Conservation (phyloP, 2,888 invertebrate species). For the Caenorhabditis japonica region DNA sequence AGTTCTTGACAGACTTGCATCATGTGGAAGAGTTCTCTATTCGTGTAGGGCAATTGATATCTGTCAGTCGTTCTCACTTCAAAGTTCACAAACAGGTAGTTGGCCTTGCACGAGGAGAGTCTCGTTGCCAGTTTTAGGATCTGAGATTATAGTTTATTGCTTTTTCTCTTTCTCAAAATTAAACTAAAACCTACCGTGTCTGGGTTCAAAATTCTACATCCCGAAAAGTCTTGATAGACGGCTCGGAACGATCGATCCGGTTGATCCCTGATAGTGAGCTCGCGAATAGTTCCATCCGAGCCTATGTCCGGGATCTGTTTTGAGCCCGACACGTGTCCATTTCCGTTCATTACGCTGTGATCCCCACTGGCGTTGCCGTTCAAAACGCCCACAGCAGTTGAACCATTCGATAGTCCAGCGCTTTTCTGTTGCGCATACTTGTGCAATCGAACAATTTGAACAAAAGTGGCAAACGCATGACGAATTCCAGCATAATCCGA, state of each 20-base stretch:
- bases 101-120: conserved; percentile 71
- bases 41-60: conserved; percentile 72
- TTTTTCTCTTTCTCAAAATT: no score
- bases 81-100: conserved; percentile 72
- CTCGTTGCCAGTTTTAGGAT: conserved; percentile 66
- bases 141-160: no score
- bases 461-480: conserved; percentile 79
- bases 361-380: conserved; percentile 16
- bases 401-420: background rate
- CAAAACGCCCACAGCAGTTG: background rate
- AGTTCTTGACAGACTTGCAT: conserved; percentile 72
- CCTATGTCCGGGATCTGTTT: conserved; percentile 41
- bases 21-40: conserved; percentile 73
- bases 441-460: conserved; percentile 69
- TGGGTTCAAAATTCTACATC: conserved; percentile 68
- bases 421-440: conserved; percentile 43
- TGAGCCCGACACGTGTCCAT: conserved; percentile 14
- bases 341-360: conserved; percentile 5
- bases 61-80: conserved; percentile 74
- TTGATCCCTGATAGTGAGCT: conserved; percentile 79
- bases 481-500: conserved; percentile 81
- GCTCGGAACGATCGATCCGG: conserved; percentile 81
- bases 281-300: conserved; percentile 53
- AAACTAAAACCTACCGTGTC: conserved; percentile 61
- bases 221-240: conserved; percentile 81